Conservation (phyloP, 2,797 vertebrate genomes). For the Corythornis leucogaster region DNA sequence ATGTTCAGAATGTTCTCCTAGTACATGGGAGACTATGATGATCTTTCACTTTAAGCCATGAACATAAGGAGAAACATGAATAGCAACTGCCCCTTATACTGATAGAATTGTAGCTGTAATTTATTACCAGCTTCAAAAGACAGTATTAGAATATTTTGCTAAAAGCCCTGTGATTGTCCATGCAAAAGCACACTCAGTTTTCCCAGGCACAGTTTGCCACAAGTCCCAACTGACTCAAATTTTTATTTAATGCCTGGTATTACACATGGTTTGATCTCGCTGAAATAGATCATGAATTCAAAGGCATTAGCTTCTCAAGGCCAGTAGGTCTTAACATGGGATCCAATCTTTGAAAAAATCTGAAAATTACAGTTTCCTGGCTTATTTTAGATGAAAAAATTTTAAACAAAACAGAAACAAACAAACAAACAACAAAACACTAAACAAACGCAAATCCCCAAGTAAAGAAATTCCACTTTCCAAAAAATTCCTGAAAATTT, state of each 20-base stretch:
- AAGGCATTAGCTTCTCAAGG: background rate
- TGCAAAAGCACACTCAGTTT: constrained; percentile 24
- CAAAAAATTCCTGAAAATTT: background rate
- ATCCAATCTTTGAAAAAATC: background rate
- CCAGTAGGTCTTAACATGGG: background rate
- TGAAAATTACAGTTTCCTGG: background rate
- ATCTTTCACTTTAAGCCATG: background rate
- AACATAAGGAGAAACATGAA: background rate
- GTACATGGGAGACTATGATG: background rate
- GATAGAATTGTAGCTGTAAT: too few relatives aligned
- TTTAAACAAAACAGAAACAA: too few relatives aligned
- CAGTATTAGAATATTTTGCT: background rate
- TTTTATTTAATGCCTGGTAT: background rate
- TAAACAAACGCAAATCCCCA: background rate
- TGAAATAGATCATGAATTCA: background rate
- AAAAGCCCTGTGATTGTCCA: background rate
- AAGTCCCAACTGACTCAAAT: background rate
- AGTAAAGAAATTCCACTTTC: background rate
- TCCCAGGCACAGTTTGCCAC: background rate
- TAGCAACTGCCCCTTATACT: background rate
- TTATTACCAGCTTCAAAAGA: background rate
- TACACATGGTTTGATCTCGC: background rate
- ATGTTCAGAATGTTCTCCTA: background rate
- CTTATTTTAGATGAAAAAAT: background rate
- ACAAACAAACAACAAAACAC: background rate